Base-by-base conservation (phyloP, 2,797 vertebrate species). In the Tarsius wallacei region DNA sequence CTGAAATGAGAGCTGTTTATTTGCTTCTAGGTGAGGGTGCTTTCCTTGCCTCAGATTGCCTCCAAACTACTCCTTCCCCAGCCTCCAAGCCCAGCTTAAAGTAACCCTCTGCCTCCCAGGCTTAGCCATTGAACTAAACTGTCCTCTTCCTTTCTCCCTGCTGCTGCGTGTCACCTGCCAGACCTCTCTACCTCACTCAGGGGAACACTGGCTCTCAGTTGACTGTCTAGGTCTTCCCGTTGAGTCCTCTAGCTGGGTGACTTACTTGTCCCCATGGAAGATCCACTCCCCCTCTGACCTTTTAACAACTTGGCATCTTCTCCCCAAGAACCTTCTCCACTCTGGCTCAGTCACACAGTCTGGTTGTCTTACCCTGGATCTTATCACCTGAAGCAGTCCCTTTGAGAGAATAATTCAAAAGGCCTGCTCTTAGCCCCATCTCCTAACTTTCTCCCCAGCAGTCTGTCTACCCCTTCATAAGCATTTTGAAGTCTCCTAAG, bases 1-100 rank as follows among this genome's bases (percentile, higher is more conserved):
- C 91, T 87, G 93, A 95, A 94, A 84, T 12, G 53, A 87, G 87
- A 95, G 74, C 88, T 85, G 93, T 87, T 97, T 92, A 66, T 97
- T 90, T 90, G 92, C 94, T 84, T 76, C 21, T 33, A 36, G 55
- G n/a, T 17, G 59, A 94, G 71, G 53, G 49, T 13, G 59, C 26
- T 55, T 89, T 47, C 61, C 78, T 64, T 8, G 66, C 90, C 81
- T 68, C 42, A 74, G 14, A 49, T 3, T 28, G 51, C 63, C 64
- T 95, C 63, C 51, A 61, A 77, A 47, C 81, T 42, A 7, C 22
- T 51, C 49, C 26, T 22, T 36, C 6, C 53, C n/a, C 2, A 22
- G 4, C 3, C 33, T 14, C 77, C 71, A 71, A 31, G 71, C 77
- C 64, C 36, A 5, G 26, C 55, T 92, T 74, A 63, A 93, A 91